A percentile compares a stretch with the other conserved stretches of the same genome.
Evolutionary conservation across 2,113 vertebrate genomes (phyloP).

Genomic region (cat (Felis catus)): F.catus_Fca126_mat1.0 CM031429.1:32127501-32128000

Average conservation of each 20-base stretch:
- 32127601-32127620: background rate
- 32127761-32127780: background rate
- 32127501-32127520: background rate
- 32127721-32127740: background rate
- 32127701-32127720: background rate
- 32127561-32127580: background rate
- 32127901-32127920: too few relatives aligned
- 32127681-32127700: background rate
- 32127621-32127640: background rate
- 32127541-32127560: background rate
- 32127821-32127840: too few relatives aligned
- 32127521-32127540: background rate
- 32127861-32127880: too few relatives aligned
- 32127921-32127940: too few relatives aligned
- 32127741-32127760: background rate
- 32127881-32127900: too few relatives aligned
- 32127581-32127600: background rate
- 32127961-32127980: too few relatives aligned
- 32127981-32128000: too few relatives aligned
- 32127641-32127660: background rate
- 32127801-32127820: too few relatives aligned
- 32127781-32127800: too few relatives aligned
- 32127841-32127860: too few relatives aligned
- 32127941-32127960: too few relatives aligned
- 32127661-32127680: background rate